phyloP scores from a whole-genome alignment of 2,113 vertebrate genomes.

The Corythoichthys intestinalis region DNA sequence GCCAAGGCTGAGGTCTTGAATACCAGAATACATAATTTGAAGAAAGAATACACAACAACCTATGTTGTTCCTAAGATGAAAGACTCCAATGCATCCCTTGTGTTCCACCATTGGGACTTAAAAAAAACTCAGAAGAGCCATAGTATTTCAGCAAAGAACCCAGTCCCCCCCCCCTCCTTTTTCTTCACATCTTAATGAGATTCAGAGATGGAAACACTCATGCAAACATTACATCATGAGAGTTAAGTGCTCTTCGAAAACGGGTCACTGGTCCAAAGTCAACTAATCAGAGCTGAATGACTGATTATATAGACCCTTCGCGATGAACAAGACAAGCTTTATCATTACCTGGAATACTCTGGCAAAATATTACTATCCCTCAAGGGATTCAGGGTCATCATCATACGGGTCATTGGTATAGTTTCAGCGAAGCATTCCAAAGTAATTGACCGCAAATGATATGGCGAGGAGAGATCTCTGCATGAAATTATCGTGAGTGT shows the following conservation, averaged over 20 bases:
- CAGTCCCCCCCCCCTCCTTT: too few relatives aligned
- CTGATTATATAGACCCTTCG: slow-evolving; percentile 18
- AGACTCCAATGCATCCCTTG: too few relatives aligned
- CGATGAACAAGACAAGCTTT: not conserved
- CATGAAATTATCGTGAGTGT: slow-evolving; percentile 4
- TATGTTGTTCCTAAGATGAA: too few relatives aligned
- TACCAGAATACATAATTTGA: not conserved
- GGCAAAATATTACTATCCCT: slow-evolving; percentile 31
- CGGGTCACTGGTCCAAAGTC: slow-evolving; percentile 20
- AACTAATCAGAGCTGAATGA: slow-evolving; percentile 27
- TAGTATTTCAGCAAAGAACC: too few relatives aligned
- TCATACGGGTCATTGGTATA: not conserved
- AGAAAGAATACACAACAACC: too few relatives aligned
- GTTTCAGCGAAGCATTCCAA: not conserved
- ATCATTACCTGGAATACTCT: slow-evolving; percentile 13
- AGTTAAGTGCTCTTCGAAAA: slow-evolving; percentile 11
- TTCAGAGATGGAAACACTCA: slow-evolving; percentile 2
- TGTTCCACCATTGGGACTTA: too few relatives aligned
- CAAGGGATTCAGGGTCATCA: slow-evolving; percentile 18
- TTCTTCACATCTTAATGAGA: not conserved
- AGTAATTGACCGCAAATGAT: slow-evolving; percentile 8
- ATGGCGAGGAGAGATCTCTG: slow-evolving; percentile 8
- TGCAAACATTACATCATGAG: slow-evolving; percentile 27
- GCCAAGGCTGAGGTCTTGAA: not conserved
- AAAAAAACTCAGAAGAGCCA: too few relatives aligned